Evolutionary conservation across 2,797 vertebrate species (phyloP), one percentile per base, ranked within the genome.

Genomic region (Emys orbicularis): DNA sequence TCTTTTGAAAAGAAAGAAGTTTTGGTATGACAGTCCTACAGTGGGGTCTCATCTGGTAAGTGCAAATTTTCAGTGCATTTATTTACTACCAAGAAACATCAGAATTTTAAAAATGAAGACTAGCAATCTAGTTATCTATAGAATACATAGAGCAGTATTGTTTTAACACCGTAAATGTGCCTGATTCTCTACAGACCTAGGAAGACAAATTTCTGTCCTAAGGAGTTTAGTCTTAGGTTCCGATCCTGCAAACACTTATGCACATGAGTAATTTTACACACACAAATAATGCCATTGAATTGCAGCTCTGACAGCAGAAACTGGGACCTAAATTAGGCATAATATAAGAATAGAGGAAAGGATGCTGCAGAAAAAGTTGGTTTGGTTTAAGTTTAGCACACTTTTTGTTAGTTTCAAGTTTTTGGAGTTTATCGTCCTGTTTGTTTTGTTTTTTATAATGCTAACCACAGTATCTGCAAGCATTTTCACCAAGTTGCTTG

Each of bases 21-120:
- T 97, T 79, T 99, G 99, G 99, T 99, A 99, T 89, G 98, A 98
- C 86, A 97, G 97, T 65, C 98, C 98, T 59, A 87, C 93, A 2
- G 41, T 98, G 91, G 97, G 94, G 16, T 88, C 98, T 12, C 90
- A 97, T 52, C 80, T 86, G 92, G 98, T 99, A 93, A 89, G 92
- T 79, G 44, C 3, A 34, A 6, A 53, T 8, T 61, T 59, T 80
- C 68, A 77, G 34, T 82, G 21, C 6, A 0, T 49, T 18, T 29
- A 49, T 65, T 77, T 92, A 54, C 13, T n/a, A n/a, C 25, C 31
- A 77, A 90, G 57, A 90, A 81, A 19, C 2, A 85, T 65, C n/a
- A 49, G 16, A 23, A 37, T 47, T 49, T 49, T 16, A 31, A 15
- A 47, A 77, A 77, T 72, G 37, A 72, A 72, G 68, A 72, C 68